These are phyloP conservation scores for Melanogrammus aeglefinus DNA, from an alignment of 2,797 vertebrate species.

Conservation along the genomic window DNA sequence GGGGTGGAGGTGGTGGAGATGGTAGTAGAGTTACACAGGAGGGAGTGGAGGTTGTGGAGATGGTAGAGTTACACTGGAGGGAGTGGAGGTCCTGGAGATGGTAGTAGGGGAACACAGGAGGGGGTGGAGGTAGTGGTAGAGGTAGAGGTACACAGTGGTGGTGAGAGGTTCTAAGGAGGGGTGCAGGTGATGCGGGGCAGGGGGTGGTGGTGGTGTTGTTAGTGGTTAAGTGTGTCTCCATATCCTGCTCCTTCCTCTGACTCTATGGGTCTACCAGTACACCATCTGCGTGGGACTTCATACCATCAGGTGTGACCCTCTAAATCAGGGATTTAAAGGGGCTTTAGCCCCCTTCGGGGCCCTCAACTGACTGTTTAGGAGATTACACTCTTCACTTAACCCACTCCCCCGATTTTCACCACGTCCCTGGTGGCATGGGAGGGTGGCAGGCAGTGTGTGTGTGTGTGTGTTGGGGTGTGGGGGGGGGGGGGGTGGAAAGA, in stretches of 20 bases:
- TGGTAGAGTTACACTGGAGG: too few species aligned
- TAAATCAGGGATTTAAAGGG: slow-evolving; percentile 10
- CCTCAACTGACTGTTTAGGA: neutral
- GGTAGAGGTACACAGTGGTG: too few species aligned
- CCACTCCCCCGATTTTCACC: neutral
- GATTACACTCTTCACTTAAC: neutral
- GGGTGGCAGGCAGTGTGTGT: neutral
- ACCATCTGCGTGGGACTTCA: neutral
- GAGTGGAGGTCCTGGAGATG: too few species aligned
- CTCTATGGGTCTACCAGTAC: neutral
- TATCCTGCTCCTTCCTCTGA: neutral
- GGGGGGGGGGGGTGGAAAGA: neutral
- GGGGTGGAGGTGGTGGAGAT: too few species aligned
- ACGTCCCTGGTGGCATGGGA: neutral
- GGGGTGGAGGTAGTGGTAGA: too few species aligned
- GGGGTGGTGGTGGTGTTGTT: neutral
- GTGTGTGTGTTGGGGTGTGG: neutral
- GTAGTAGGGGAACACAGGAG: too few species aligned
- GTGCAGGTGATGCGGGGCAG: neutral
- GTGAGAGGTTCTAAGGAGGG: neutral
- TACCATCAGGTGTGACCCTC: neutral
- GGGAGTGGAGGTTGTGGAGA: too few species aligned
- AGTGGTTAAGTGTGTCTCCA: neutral
- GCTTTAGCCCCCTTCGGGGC: neutral
- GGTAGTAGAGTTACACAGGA: too few species aligned